A percentile compares a stretch with the other conserved stretches of the same genome.
Evolutionary conservation across 2,888 invertebrate species (phyloP).

Genomic region (Sinotaia quadrata): DNA sequence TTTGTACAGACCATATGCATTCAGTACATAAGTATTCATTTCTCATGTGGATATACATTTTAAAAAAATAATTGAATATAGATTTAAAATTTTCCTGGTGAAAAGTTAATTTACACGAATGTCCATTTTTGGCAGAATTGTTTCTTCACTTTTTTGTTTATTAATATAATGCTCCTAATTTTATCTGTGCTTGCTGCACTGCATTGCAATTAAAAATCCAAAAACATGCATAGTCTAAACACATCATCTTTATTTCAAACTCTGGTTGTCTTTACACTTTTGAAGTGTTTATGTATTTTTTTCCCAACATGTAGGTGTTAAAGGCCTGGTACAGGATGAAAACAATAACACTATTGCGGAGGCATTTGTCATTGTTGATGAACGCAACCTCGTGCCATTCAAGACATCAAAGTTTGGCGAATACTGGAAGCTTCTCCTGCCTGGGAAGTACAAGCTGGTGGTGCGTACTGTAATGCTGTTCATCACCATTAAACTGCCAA

Average conservation of each 20-base stretch:
- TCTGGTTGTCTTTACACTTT: too few species aligned
- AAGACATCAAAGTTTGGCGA: conserved; percentile 79
- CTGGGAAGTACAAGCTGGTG: conserved; percentile 88
- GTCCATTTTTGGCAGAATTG: neutral
- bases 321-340: conserved; percentile 81
- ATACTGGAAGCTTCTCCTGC: conserved; percentile 92
- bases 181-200: too few species aligned
- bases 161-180: too few species aligned
- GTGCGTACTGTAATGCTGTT: conserved; percentile 73
- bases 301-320: conserved; percentile 76
- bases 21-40: too few species aligned
- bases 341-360: conserved; percentile 43
- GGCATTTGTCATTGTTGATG: conserved; percentile 78
- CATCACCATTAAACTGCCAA: neutral
- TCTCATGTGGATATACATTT: too few species aligned
- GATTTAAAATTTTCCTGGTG: too few species aligned
- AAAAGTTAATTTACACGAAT: too few species aligned
- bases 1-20: too few species aligned
- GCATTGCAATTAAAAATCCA: too few species aligned
- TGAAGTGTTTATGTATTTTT: neutral
- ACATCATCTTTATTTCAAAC: too few species aligned
- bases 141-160: neutral
- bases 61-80: too few species aligned
- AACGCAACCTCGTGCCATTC: conserved; percentile 76
- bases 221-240: too few species aligned